These are phyloP conservation scores for Leptinotarsa rubiginosa DNA, from an alignment of 2,888 invertebrate genomes.

Conservation along the genomic window DNA sequence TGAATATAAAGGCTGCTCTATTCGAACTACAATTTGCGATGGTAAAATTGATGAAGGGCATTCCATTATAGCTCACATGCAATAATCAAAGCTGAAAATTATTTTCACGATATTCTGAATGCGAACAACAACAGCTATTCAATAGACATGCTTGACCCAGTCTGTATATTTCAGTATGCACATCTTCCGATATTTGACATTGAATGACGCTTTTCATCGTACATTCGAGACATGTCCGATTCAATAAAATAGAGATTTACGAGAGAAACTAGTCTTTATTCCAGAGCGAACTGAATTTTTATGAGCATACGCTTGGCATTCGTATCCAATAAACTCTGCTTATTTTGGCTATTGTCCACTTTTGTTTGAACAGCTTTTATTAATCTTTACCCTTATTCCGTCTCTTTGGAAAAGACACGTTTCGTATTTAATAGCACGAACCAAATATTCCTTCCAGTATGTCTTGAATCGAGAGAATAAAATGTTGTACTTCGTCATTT, in stretches of 20 bases:
- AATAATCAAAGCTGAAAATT: too few relatives aligned
- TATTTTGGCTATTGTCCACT: slow-evolving; percentile 38
- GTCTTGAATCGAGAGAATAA: not conserved
- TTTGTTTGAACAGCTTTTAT: slow-evolving; percentile 44
- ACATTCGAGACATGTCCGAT: slow-evolving; percentile 8
- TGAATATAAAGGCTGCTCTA: too few relatives aligned
- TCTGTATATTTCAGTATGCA: not conserved
- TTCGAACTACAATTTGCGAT: too few relatives aligned
- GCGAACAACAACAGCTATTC: not conserved
- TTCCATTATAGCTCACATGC: too few relatives aligned
- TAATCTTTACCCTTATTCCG: slow-evolving; percentile 33
- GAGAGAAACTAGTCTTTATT: slow-evolving; percentile 16
- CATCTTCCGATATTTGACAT: not conserved
- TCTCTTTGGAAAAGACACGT: slow-evolving; percentile 36
- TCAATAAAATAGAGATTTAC: slow-evolving; percentile 24
- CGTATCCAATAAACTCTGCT: slow-evolving; percentile 28
- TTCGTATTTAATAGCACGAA: slow-evolving; percentile 32
- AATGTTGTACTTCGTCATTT: too few relatives aligned
- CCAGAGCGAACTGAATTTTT: slow-evolving; percentile 25
- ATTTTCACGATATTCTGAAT: too few relatives aligned
- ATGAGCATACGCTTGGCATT: slow-evolving; percentile 30
- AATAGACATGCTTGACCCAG: not conserved
- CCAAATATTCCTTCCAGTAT: slow-evolving; percentile 4
- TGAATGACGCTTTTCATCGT: not conserved
- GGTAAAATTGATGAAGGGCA: too few relatives aligned